Conservation (phyloP, 2,888 invertebrate genomes). For the Oconnorella tubifera region DNA sequence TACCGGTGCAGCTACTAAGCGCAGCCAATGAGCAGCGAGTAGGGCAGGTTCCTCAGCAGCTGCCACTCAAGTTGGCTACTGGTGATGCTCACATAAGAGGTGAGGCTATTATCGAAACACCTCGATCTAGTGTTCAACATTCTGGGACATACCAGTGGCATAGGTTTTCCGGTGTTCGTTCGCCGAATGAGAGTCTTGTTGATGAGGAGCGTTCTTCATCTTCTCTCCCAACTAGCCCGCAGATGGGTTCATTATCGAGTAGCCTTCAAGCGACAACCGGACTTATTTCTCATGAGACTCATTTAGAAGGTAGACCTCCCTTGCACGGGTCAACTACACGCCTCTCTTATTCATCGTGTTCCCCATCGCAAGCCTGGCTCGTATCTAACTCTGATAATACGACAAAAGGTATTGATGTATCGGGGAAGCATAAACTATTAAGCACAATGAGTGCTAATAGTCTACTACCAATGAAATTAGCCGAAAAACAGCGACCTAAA, state of each 20-base stretch:
- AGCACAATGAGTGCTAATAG: slow-evolving; percentile 14
- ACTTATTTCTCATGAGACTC: neutral
- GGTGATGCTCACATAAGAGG: neutral
- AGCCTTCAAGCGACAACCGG: neutral
- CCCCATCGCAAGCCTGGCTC: neutral
- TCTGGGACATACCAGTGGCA: neutral
- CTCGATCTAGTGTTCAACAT: neutral
- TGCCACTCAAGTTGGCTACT: slow-evolving; percentile 72
- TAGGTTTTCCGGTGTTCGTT: neutral
- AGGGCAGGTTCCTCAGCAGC: slow-evolving; percentile 75
- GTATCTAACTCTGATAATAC: no score
- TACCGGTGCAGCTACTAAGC: slow-evolving; percentile 73
- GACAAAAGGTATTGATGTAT: neutral
- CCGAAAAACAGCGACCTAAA: slow-evolving; percentile 20
- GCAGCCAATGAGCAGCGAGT: slow-evolving; percentile 76
- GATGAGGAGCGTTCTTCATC: neutral
- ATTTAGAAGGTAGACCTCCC: neutral
- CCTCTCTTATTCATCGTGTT: neutral
- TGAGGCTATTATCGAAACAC: neutral
- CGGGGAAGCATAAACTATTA: neutral
- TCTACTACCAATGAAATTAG: slow-evolving; percentile 24
- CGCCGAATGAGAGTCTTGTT: neutral
- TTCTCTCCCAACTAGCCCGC: neutral
- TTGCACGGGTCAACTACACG: neutral
- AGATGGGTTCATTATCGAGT: neutral